A percentile compares a stretch with the other conserved stretches of the same genome.
These are phyloP conservation scores for Drosophila bifasciata DNA, from an alignment of 1,140 invertebrate genomes.

Conservation along the genomic window DNA sequence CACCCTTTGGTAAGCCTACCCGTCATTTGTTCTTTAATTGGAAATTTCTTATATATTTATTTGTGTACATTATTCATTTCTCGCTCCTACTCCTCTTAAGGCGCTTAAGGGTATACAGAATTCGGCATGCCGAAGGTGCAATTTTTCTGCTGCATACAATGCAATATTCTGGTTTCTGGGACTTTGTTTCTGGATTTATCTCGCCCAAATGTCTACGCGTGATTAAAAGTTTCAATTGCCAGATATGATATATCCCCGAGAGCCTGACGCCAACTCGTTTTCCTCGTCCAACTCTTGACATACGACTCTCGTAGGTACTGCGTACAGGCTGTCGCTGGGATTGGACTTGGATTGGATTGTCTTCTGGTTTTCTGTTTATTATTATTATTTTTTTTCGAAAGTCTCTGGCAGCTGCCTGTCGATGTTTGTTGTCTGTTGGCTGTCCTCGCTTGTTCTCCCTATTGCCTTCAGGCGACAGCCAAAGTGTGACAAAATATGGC, in stretches of 20 bases:
- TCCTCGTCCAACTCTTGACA: constrained; percentile 17
- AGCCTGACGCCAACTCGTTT: constrained; percentile 42
- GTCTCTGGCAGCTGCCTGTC: constrained; percentile 29
- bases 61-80: too few species aligned
- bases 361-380: constrained; percentile 3
- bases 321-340: not conserved
- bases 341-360: constrained; percentile 25
- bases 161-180: constrained; percentile 20
- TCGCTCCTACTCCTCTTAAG: not conserved
- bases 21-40: too few species aligned
- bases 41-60: too few species aligned
- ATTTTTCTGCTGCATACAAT: constrained; percentile 2
- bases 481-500: constrained; percentile 10
- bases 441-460: constrained; percentile 26
- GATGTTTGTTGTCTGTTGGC: constrained; percentile 37
- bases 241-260: constrained; percentile 67
- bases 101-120: too few species aligned
- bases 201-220: constrained; percentile 74
- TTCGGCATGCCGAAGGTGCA: not conserved
- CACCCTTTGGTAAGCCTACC: too few species aligned
- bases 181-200: constrained; percentile 54
- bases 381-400: constrained; percentile 7
- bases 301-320: constrained; percentile 25
- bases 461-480: constrained; percentile 5
- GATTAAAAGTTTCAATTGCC: constrained; percentile 79